Percentiles rank a stretch among this genome's conserved stretches.
Evolutionary conservation across 1,140 invertebrate genomes (phyloP).

Genomic region (Drosophila pandora): DNA sequence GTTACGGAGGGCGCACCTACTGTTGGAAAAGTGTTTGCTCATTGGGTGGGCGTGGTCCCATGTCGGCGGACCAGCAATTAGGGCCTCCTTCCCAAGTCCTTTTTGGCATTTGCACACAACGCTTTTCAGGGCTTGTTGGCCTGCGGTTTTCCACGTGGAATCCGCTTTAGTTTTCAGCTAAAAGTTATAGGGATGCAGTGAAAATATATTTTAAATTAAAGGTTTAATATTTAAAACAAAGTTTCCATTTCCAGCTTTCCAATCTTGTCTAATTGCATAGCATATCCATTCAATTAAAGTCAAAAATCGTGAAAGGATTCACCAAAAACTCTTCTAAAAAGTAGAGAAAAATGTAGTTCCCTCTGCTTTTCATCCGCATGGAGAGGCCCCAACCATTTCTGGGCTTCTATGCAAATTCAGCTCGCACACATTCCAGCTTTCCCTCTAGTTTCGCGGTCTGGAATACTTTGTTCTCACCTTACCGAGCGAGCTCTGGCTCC

Average conservation of each 20-base stretch:
- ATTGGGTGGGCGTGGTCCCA: conserved; percentile 62
- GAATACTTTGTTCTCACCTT: conserved; percentile 75
- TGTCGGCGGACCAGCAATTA: conserved; percentile 58
- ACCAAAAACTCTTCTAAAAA: background rate
- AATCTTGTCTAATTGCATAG: too few species aligned
- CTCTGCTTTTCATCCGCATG: conserved; percentile 4
- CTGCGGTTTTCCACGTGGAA: conserved; percentile 33
- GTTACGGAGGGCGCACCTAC: conserved; percentile 3
- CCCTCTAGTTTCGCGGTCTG: conserved; percentile 34
- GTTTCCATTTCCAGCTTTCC: too few species aligned
- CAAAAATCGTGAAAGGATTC: conserved; percentile 1
- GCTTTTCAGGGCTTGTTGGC: conserved; percentile 24
- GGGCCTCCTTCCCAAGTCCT: conserved; percentile 41
- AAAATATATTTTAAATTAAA: too few species aligned
- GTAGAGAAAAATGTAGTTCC: background rate
- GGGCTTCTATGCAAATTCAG: conserved; percentile 39
- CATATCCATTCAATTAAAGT: background rate
- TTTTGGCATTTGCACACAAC: conserved; percentile 26
- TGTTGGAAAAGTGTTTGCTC: conserved; percentile 55
- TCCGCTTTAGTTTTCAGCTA: conserved; percentile 22
- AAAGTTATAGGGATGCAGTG: conserved; percentile 13
- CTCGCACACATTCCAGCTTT: conserved; percentile 30
- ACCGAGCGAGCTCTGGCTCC: conserved; percentile 28
- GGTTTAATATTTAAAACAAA: too few species aligned
- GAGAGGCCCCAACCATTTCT: background rate